A percentile compares a stretch with the other conserved stretches of the same genome.
Evolutionary conservation across 1,140 invertebrate genomes (phyloP).

Genomic region (Meloidogyne exigua): DNA sequence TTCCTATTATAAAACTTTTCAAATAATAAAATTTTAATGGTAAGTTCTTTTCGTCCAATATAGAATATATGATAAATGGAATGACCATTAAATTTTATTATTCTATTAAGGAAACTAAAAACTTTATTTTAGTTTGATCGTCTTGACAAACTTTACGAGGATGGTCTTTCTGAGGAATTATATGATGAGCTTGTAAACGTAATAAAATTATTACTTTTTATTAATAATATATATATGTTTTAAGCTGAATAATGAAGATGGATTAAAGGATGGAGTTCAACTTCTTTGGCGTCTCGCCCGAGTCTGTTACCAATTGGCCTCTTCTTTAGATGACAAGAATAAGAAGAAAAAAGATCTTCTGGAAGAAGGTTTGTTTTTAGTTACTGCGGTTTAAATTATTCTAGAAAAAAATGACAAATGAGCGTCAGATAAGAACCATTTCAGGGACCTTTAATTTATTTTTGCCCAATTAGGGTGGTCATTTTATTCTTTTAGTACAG

Average conservation of each 20-base stretch:
- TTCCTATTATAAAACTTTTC: too few relatives aligned
- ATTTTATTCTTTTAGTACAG: too few relatives aligned
- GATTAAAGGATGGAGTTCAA: slow-evolving; percentile 10
- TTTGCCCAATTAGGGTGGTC: too few relatives aligned
- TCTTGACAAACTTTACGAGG: slow-evolving; percentile 19
- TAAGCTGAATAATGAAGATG: slow-evolving; percentile 15
- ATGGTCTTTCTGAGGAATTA: slow-evolving; percentile 16
- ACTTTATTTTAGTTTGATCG: slow-evolving; percentile 12
- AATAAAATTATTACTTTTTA: not conserved
- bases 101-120: not conserved
- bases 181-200: slow-evolving; percentile 18
- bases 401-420: too few relatives aligned
- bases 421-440: too few relatives aligned
- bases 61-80: too few relatives aligned
- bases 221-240: not conserved
- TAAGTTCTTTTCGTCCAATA: not conserved
- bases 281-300: slow-evolving; percentile 33
- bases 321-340: slow-evolving; percentile 20
- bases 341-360: slow-evolving; percentile 33
- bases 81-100: not conserved
- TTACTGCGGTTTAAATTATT: not conserved
- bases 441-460: too few relatives aligned
- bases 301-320: slow-evolving; percentile 32
- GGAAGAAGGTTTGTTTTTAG: slow-evolving; percentile 18
- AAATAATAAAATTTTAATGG: slow-evolving; percentile 16